These are phyloP conservation scores for Rhadinocentrus ornatus DNA, from an alignment of 2,797 vertebrate genomes.

Conservation along the genomic window DNA sequence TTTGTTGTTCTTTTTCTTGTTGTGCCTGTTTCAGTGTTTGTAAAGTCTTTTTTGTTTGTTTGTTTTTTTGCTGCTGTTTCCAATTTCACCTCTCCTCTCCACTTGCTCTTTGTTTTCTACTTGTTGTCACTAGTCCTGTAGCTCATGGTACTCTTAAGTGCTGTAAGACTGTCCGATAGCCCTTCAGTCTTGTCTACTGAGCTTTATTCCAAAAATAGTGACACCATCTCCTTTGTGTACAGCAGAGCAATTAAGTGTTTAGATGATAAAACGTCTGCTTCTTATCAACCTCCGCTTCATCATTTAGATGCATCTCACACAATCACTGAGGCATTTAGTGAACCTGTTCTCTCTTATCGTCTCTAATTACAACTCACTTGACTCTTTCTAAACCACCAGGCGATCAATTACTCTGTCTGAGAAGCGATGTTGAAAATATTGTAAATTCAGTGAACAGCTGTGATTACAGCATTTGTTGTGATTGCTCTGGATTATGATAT, in stretches of 20 bases:
- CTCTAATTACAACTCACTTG: slow-evolving; percentile 64
- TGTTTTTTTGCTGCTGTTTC: neutral
- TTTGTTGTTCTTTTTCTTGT: slow-evolving; percentile 67
- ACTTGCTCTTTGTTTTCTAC: slow-evolving; percentile 53
- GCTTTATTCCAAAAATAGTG: slow-evolving; percentile 51
- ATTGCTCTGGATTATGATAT: slow-evolving; percentile 34
- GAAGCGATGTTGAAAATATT: slow-evolving; percentile 42
- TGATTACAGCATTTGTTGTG: slow-evolving; percentile 39
- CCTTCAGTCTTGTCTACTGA: slow-evolving; percentile 48
- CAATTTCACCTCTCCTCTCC: slow-evolving; percentile 38
- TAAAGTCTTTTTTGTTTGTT: slow-evolving; percentile 34
- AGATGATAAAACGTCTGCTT: slow-evolving; percentile 46
- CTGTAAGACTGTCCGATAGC: slow-evolving; percentile 57
- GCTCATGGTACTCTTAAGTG: slow-evolving; percentile 56
- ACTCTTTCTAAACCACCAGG: slow-evolving; percentile 51
- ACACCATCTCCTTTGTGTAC: slow-evolving; percentile 24
- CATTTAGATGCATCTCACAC: slow-evolving; percentile 55
- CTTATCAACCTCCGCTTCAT: slow-evolving; percentile 40
- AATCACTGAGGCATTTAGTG: slow-evolving; percentile 46
- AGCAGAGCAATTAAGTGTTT: slow-evolving; percentile 42
- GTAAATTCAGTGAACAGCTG: slow-evolving; percentile 43
- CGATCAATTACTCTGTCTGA: slow-evolving; percentile 52
- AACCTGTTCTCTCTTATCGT: slow-evolving; percentile 61
- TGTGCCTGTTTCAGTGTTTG: slow-evolving; percentile 73
- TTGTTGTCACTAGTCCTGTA: slow-evolving; percentile 57